A percentile compares a stretch with the other conserved stretches of the same genome.
phyloP scores from a whole-genome alignment of 1,140 invertebrate genomes.

The roundworm (Caenorhabditis elegans) region WBcel235 BX284604.4:16204501-16205000 shows the following conservation, averaged over 20 bases:
- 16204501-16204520: constrained; percentile 18
- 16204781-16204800: constrained; percentile 82
- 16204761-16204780: constrained; percentile 75
- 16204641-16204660: constrained; percentile 73
- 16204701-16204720: constrained; percentile 70
- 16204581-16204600: constrained; percentile 88
- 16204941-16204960: no score
- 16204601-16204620: constrained; percentile 81
- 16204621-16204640: constrained; percentile 84
- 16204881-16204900: constrained; percentile 77
- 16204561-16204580: constrained; percentile 87
- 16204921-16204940: constrained; percentile 70
- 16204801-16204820: constrained; percentile 90
- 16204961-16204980: no score
- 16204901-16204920: constrained; percentile 84
- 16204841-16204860: constrained; percentile 87
- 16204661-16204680: constrained; percentile 89
- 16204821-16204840: constrained; percentile 95
- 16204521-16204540: constrained; percentile 41
- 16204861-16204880: constrained; percentile 78
- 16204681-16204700: constrained; percentile 96
- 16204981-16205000: no score
- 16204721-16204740: constrained; percentile 59
- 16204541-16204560: constrained; percentile 85
- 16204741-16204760: constrained; percentile 19